Evolutionary conservation across 2,113 vertebrate genomes (phyloP).

Genomic region (Maccullochella peelii): DNA sequence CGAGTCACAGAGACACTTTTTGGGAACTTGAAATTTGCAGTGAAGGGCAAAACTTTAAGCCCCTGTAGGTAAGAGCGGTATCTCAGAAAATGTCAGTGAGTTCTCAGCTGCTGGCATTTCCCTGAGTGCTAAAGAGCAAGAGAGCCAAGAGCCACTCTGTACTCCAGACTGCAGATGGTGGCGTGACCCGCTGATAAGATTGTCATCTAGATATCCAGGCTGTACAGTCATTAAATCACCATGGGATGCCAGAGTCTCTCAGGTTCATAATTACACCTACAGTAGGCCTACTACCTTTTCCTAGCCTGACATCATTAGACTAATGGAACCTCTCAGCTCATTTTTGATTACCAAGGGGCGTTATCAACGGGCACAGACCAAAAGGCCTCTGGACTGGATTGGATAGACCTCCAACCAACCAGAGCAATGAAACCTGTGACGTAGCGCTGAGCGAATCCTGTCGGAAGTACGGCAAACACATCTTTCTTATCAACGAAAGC

Average conservation of each 20-base stretch:
- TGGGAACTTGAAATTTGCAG: slow-evolving; percentile 37
- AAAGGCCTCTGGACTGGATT: no score
- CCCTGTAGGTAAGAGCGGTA: slow-evolving; percentile 30
- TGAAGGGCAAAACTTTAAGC: slow-evolving; percentile 30
- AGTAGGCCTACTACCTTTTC: background rate
- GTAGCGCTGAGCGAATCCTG: no score
- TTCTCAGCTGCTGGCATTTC: slow-evolving; percentile 41
- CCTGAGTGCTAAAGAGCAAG: no score
- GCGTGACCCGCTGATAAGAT: slow-evolving; percentile 18
- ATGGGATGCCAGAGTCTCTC: slow-evolving; percentile 14
- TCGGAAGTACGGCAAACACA: no score
- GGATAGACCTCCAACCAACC: no score
- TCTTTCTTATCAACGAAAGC: no score
- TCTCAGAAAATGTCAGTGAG: slow-evolving; percentile 59
- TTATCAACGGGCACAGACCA: no score
- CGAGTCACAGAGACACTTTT: slow-evolving; percentile 14
- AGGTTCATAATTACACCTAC: slow-evolving; percentile 21
- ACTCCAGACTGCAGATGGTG: slow-evolving; percentile 10
- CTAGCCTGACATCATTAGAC: no score
- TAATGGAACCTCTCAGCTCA: no score
- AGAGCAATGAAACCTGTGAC: no score
- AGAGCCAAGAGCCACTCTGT: slow-evolving; percentile 39
- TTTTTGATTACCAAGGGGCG: no score
- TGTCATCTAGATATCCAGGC: background rate
- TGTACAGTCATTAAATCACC: slow-evolving; percentile 6